phyloP scores from a whole-genome alignment of 2,113 vertebrate species.

The Gambusia holbrooki region DNA sequence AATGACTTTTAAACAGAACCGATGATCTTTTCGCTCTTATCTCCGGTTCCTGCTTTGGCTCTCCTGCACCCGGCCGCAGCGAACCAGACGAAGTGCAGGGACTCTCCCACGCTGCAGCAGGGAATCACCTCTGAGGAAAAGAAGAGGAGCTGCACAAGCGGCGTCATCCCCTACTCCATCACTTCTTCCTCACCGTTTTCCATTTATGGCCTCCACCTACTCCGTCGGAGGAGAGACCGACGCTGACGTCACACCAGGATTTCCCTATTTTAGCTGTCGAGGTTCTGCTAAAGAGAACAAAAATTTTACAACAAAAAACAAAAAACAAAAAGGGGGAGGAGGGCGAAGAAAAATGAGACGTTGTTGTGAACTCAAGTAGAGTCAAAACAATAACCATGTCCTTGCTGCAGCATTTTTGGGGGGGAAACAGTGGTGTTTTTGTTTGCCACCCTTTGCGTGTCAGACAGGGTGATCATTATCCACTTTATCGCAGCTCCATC shows the following conservation, averaged over 20 bases:
- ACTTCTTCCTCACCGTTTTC: conserved; percentile 31
- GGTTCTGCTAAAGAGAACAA: too few relatives aligned
- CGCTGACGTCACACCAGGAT: neutral
- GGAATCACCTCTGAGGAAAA: conserved; percentile 50
- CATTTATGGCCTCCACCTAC: conserved; percentile 39
- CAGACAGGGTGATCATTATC: conserved; percentile 9
- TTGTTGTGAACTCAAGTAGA: too few relatives aligned
- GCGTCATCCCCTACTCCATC: conserved; percentile 24
- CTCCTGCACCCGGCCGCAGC: neutral
- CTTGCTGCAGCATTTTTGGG: too few relatives aligned
- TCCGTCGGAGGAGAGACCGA: neutral
- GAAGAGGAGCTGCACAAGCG: conserved; percentile 4
- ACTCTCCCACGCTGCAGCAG: conserved; percentile 50
- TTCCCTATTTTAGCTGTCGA: neutral
- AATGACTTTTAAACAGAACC: too few relatives aligned
- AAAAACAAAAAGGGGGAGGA: too few relatives aligned
- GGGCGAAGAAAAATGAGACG: too few relatives aligned
- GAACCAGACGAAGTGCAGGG: neutral
- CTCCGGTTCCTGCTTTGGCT: too few relatives aligned
- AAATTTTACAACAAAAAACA: too few relatives aligned
- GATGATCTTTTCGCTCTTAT: too few relatives aligned
- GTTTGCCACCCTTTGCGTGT: conserved; percentile 5
- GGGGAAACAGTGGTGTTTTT: accelerated
- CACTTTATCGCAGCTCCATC: neutral
- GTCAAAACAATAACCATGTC: too few relatives aligned